A percentile compares a stretch with the other conserved stretches of the same genome.
Conservation (phyloP, 2,888 invertebrate genomes). For the Scaptomyza tumidula region DNA sequence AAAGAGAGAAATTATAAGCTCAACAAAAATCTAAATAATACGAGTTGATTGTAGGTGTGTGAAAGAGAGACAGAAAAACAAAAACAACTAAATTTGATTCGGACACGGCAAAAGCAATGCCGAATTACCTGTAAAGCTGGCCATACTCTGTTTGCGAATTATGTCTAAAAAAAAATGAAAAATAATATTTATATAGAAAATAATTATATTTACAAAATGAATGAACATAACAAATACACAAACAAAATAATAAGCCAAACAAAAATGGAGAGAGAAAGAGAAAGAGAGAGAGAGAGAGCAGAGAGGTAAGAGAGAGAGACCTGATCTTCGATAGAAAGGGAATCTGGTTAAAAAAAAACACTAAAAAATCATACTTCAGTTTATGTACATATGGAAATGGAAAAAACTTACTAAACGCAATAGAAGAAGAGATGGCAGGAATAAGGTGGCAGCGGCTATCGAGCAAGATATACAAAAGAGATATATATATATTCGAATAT, state of each 20-base stretch:
- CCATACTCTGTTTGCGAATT: conserved; percentile 84
- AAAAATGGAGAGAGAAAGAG: not conserved
- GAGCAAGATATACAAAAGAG: conserved; percentile 39
- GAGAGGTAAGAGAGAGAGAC: not conserved
- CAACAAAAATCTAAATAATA: conserved; percentile 4
- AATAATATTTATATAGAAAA: conserved; percentile 54
- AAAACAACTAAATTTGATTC: conserved; percentile 34
- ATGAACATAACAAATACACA: conserved; percentile 44
- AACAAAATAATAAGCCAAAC: conserved; percentile 14
- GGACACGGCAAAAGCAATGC: conserved; percentile 52
- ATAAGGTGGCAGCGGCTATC: conserved; percentile 39
- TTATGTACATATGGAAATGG: conserved; percentile 26
- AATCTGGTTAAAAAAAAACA: conserved; percentile 11
- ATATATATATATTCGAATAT: conserved; percentile 11
- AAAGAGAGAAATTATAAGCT: conserved; percentile 2
- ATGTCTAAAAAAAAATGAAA: conserved; percentile 82
- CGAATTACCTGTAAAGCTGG: conserved; percentile 83
- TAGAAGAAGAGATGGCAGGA: conserved; percentile 38
- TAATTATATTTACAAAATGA: conserved; percentile 57
- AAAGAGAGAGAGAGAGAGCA: not conserved
- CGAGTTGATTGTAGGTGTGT: conserved; percentile 1
- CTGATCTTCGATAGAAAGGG: conserved; percentile 6
- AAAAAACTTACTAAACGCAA: conserved; percentile 53
- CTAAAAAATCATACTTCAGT: conserved; percentile 12
- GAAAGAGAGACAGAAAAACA: conserved; percentile 1